Percentiles rank a stretch among this genome's conserved stretches.
Conservation (phyloP, 2,797 vertebrate genomes). For the Silurus aristotelis region DNA sequence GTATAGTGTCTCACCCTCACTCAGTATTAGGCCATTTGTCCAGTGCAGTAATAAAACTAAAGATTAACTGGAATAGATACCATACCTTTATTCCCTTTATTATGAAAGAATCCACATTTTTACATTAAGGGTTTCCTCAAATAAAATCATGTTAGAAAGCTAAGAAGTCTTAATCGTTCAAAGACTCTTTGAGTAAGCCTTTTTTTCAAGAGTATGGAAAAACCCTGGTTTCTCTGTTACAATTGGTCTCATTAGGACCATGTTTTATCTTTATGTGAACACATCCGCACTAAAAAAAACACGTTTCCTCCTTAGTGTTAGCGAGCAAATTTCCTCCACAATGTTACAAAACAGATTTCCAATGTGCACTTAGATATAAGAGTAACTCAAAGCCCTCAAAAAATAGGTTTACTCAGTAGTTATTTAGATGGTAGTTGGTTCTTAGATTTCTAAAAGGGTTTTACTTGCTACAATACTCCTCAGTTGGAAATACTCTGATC, state of each 20-base stretch:
- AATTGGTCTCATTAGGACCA: neutral
- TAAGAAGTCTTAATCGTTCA: neutral
- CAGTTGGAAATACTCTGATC: too few relatives aligned
- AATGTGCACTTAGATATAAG: neutral
- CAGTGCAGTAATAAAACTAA: slow-evolving; percentile 14
- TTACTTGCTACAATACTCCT: neutral
- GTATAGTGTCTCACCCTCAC: slow-evolving; percentile 15
- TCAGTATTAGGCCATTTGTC: slow-evolving; percentile 12
- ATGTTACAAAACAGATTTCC: neutral
- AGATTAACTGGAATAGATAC: slow-evolving; percentile 32
- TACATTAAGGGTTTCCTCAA: neutral
- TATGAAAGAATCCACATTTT: slow-evolving; percentile 17
- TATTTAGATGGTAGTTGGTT: neutral
- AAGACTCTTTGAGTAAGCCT: neutral
- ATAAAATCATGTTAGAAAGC: neutral
- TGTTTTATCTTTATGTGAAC: neutral
- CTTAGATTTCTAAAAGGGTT: neutral
- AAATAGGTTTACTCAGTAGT: neutral
- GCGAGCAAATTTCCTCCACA: neutral
- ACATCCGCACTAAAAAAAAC: neutral
- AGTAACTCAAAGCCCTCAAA: neutral
- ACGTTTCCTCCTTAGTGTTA: neutral
- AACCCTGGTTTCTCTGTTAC: neutral
- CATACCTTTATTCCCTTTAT: slow-evolving; percentile 25
- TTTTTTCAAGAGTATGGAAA: neutral